Base-by-base conservation (phyloP, 2,113 vertebrate species). In the Nesogale talazaci region DNA sequence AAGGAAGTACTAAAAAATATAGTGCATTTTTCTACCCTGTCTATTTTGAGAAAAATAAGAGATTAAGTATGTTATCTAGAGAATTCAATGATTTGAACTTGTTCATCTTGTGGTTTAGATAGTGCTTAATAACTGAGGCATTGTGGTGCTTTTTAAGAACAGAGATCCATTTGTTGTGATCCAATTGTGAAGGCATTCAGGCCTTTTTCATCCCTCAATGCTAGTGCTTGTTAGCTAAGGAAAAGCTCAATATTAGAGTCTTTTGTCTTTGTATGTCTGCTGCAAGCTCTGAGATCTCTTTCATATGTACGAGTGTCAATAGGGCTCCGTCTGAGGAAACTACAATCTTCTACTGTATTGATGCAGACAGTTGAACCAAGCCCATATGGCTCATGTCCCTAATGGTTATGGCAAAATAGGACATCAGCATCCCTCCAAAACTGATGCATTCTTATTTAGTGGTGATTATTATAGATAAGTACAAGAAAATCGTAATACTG, bases 261-360 rank as follows among this genome's bases (percentile, higher is more conserved):
- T 23, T 90, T 92, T 92, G 88, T 96, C 31, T 79, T 69, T 42
- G 40, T 36, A 23, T 88, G 67, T 76, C 57, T 70, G 57, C 25
- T 81, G 27, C 84, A 59, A 91, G 42, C 22, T 92, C 78, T 92
- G 82, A 84, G 52, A 88, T 36, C 74, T 74, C 86, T 95, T 95
- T 96, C 83, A 82, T 56, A 78, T 8, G 69, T 56, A 36, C 61
- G 12, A 86, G n/a, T 94, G 72, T 88, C 79, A 90, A 42, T 52
- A 75, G 93, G 76, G 36, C 74, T 57, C 56, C 61, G 70, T 78
- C 16, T 89, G 29, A 92, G 42, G 46, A 94, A 86, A 65, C 29
- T 15, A 19, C 40, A 91, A 16, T 77, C 87, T 89, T 88, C 31
- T 92, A 25, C 78, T 88, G 84, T 90, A 84, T 84, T 36, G 72